Evolutionary conservation across 2,797 vertebrate genomes (phyloP).

Genomic region (Serranus cabrilla): DNA sequence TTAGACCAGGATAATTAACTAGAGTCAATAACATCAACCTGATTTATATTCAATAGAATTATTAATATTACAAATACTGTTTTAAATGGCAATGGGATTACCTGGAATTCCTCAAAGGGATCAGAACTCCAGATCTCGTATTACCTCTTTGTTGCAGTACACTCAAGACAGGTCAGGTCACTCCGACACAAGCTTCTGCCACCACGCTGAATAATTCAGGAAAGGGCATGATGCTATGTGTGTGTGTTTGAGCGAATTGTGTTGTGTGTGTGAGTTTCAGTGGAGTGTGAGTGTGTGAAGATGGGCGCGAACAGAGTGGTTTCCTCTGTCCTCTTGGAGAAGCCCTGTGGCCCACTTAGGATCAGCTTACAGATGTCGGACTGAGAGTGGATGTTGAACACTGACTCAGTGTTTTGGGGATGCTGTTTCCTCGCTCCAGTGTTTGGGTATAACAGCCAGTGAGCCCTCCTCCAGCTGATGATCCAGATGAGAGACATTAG

Average conservation of each 20-base stretch:
- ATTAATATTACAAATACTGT: background rate
- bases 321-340: conserved; percentile 57
- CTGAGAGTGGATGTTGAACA: conserved; percentile 28
- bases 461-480: conserved; percentile 35
- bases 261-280: conserved; percentile 14
- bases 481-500: background rate
- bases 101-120: conserved; percentile 47
- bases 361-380: conserved; percentile 53
- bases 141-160: conserved; percentile 57
- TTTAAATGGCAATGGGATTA: conserved; percentile 21
- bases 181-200: conserved; percentile 60
- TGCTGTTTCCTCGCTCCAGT: conserved; percentile 25
- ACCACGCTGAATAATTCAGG: conserved; percentile 75
- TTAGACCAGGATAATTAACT: too few species aligned
- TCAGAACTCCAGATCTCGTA: conserved; percentile 49
- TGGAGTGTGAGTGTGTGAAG: conserved; percentile 31
- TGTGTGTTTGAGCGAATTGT: background rate
- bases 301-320: conserved; percentile 46
- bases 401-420: conserved; percentile 32
- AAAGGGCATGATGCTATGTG: conserved; percentile 41
- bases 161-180: conserved; percentile 59
- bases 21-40: background rate
- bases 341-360: conserved; percentile 54
- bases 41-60: background rate
- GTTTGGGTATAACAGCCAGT: conserved; percentile 29